These are phyloP conservation scores for Collichthys lucidus DNA, from an alignment of 2,113 vertebrate genomes.

Conservation along the genomic window DNA sequence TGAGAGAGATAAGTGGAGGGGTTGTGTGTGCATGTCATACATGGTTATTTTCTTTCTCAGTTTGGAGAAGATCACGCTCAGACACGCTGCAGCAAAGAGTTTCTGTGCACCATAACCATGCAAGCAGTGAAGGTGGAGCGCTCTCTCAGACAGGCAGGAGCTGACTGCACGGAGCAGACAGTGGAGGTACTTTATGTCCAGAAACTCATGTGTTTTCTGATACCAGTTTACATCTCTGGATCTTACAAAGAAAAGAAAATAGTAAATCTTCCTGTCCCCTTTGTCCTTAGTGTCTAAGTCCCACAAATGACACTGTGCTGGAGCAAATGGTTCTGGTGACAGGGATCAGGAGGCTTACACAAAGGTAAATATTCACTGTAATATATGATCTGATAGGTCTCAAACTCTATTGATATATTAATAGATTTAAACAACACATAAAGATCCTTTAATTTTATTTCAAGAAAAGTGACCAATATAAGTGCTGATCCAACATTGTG, in stretches of 20 bases:
- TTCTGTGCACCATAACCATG: constrained; percentile 84
- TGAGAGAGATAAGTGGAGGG: background rate
- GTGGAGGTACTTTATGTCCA: constrained; percentile 77
- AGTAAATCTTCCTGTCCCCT: background rate
- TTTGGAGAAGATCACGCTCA: constrained; percentile 85
- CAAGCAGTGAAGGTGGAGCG: constrained; percentile 88
- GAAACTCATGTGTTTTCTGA: background rate
- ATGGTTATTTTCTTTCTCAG: constrained; percentile 59
- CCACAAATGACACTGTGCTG: constrained; percentile 77
- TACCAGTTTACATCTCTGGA: background rate
- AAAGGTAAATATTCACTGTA: constrained; percentile 75
- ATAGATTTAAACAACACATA: no score
- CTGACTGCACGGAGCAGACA: constrained; percentile 74
- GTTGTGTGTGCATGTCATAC: background rate
- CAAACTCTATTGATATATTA: no score
- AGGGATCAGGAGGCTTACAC: constrained; percentile 79
- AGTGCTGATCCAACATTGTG: no score
- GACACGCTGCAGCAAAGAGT: constrained; percentile 84
- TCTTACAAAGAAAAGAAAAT: background rate
- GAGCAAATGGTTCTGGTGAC: constrained; percentile 86
- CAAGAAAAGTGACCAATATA: no score
- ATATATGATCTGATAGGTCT: background rate
- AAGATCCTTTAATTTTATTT: no score
- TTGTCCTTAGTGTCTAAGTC: constrained; percentile 71
- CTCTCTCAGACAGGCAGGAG: constrained; percentile 84